These are phyloP conservation scores for Austrolebias charrua DNA, from an alignment of 2,797 vertebrate species.

Conservation along the genomic window DNA sequence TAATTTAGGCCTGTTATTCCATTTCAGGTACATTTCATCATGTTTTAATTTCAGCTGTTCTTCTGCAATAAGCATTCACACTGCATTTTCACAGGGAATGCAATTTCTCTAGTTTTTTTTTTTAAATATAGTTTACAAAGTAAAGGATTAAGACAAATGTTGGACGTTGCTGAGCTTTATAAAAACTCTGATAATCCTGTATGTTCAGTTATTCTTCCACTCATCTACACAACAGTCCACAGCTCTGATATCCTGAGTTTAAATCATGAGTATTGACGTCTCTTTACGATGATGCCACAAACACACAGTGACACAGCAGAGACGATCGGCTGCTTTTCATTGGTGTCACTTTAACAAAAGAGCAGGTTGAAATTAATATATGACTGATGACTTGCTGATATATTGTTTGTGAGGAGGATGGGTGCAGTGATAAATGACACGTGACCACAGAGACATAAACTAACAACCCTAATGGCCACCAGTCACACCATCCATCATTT, in stretches of 20 bases:
- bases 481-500: conserved; percentile 73
- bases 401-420: conserved; percentile 35
- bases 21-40: no score
- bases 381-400: conserved; percentile 60
- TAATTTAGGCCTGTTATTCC: no score
- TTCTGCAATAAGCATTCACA: no score
- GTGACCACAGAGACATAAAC: conserved; percentile 55
- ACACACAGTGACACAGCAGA: conserved; percentile 13
- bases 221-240: conserved; percentile 15
- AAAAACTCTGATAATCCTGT: not conserved
- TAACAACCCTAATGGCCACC: conserved; percentile 66
- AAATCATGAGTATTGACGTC: conserved; percentile 44
- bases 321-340: conserved; percentile 23
- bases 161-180: not conserved
- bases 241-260: conserved; percentile 34
- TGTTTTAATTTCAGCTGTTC: no score
- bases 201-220: conserved; percentile 3
- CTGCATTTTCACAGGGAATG: no score
- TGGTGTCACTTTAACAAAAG: conserved; percentile 32
- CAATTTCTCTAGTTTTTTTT: no score
- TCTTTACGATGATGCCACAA: conserved; percentile 24
- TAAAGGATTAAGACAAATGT: not conserved
- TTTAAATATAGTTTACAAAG: no score
- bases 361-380: conserved; percentile 46
- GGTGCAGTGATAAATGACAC: conserved; percentile 53